Evolutionary conservation across 2,113 vertebrate genomes (phyloP).

Genomic region (Sinosuthora webbiana): DNA sequence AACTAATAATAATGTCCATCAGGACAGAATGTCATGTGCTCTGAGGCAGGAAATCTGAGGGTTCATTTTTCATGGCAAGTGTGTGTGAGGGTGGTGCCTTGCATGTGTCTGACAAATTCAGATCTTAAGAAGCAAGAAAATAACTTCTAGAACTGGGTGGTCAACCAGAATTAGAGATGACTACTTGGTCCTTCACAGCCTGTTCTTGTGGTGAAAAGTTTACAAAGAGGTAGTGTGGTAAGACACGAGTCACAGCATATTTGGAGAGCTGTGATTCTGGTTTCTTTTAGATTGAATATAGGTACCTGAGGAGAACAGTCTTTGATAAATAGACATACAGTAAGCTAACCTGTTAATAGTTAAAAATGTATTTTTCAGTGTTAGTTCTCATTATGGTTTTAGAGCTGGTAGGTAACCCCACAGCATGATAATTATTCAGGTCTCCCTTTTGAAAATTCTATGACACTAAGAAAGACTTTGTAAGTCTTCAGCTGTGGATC

Average conservation of each 20-base stretch:
- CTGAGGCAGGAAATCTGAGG: constrained; percentile 61
- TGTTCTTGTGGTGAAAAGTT: not conserved
- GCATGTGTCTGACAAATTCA: not conserved
- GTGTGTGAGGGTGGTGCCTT: not conserved
- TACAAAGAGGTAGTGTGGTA: not conserved
- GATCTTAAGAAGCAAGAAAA: not conserved
- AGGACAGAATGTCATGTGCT: constrained; percentile 77
- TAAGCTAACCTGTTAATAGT: not conserved
- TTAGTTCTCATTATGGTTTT: not conserved
- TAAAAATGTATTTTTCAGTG: not conserved
- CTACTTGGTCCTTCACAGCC: not conserved
- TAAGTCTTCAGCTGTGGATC: not conserved
- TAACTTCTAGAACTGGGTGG: not conserved
- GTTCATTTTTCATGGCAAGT: not conserved
- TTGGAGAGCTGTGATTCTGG: not conserved
- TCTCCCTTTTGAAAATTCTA: not conserved
- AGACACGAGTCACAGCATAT: not conserved
- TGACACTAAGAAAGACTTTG: not conserved
- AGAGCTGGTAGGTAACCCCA: not conserved
- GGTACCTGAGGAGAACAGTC: not conserved
- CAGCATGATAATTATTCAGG: not conserved
- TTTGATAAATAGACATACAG: not conserved
- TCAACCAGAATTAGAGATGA: not conserved
- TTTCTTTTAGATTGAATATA: not conserved
- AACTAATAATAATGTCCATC: constrained; percentile 76